Evolutionary conservation across 2,113 vertebrate species (phyloP), one percentile per base, ranked within the genome.

Genomic region (Cercocebus atys): DNA sequence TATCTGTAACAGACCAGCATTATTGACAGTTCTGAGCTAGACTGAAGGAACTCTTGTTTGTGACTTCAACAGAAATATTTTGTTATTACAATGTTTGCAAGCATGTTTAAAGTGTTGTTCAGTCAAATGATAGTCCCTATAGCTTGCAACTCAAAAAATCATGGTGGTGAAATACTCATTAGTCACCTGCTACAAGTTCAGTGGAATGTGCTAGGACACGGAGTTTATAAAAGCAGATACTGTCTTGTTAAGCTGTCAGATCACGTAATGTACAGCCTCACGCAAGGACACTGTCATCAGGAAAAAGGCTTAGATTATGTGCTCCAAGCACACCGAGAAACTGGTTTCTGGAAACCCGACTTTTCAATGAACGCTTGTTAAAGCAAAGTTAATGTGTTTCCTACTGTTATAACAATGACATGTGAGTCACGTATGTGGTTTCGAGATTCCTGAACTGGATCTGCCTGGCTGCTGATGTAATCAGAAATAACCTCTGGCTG

Each of bases 381-480:
- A 97, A 93, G 95, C 88, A 8, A 2, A 76, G 79, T 86, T 98
- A 94, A 97, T 97, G 88, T 95, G 96, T 97, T 98, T 98, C 88
- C 97, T 97, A 96, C 90, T 97, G 97, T 97, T 97, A 95, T 84
- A 98, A 97, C 97, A 97, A 97, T 2, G 55, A 73, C 75, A 81
- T 91, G 38, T 98, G 98, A 98, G 97, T 98, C 98, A 98, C 97
- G 61, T 55, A 59, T 88, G 93, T 96, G 97, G 96, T 97, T 97
- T 97, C 55, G 8, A 96, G 97, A 96, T 95, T 97, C 97, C 96
- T 95, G n/a, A 96, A 83, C 88, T 96, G 94, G 88, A 93, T 95
- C 92, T 80, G 50, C 76, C 30, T 13, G 45, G 84, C 90, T 96
- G 94, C 94, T 98, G 96, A 97, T 95, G 93, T 93, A 82, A 97